Base-by-base conservation (phyloP, 2,797 vertebrate genomes). In the Stomatorhinus walkeri region DNA sequence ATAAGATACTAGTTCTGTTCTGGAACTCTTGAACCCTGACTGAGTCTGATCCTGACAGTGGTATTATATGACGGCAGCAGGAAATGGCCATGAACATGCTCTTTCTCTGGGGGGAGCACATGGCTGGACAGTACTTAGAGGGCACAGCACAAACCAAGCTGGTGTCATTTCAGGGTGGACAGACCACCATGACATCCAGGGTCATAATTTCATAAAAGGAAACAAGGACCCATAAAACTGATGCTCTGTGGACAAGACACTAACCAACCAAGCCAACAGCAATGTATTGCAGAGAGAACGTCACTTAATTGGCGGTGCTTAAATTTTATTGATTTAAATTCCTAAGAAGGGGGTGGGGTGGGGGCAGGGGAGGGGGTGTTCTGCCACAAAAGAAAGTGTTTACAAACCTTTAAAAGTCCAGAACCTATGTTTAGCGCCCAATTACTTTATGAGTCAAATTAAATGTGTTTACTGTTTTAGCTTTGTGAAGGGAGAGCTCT, bases 241-340 rank as follows among this genome's bases (percentile, higher is more conserved):
- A 91, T 91, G 89, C 90, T 89, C 91, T 92, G 90, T 40, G 52
- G 90, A 91, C 90, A 52, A 90, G 88, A 90, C 76, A 64, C 83
- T 89, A 89, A 87, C 36, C 49, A 28, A 86, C 52, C 46, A 43
- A 88, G 79, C 22, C 19, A 88, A 28, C 89, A 90, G 88, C 89
- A 91, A 89, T 91, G 89, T 56, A 68, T 68, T 68, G 64, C 72
- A 40, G 84, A 40, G 85, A 61, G 84, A 87, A 68, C 59, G 84
- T 92, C 90, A 48, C 90, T 89, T 89, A 89, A 90, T 90, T 92
- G 91, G 89, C 90, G 90, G 91, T 90, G 90, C 91, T 90, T 92
- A 91, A 64, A 90, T 91, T 94, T 94, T 93, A 94, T 91, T 91
- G 91, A 93, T 93, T 88, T 88, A 90, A 90, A 89, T 89, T 59